Percentiles rank a stretch among this genome's conserved stretches.
phyloP scores from a whole-genome alignment of 1,140 invertebrate species.

The Stenopsyche tienmushanensis region DNA sequence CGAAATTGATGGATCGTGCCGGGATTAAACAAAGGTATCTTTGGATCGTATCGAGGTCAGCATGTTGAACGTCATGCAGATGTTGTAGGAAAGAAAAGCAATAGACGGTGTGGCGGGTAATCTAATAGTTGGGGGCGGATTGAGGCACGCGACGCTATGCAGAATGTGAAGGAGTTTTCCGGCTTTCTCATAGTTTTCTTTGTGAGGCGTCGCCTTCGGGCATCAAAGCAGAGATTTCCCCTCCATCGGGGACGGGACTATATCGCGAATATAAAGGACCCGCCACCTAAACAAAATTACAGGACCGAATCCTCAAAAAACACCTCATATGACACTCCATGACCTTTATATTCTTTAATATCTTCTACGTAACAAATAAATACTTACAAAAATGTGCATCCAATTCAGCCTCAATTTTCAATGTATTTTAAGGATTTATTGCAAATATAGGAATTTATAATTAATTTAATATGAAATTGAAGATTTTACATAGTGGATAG shows the following conservation, averaged over 20 bases:
- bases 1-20: no score
- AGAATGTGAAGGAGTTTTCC: conserved; percentile 33
- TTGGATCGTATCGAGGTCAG: no score
- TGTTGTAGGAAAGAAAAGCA: no score
- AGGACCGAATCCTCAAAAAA: not conserved
- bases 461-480: no score
- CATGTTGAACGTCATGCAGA: no score
- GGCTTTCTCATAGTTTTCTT: conserved; percentile 40
- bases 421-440: no score
- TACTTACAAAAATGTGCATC: not conserved
- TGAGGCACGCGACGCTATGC: conserved; percentile 21
- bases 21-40: no score
- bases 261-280: conserved; percentile 34
- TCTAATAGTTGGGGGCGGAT: not conserved
- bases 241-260: conserved; percentile 15
- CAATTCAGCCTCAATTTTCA: not conserved
- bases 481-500: no score
- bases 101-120: no score
- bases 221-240: conserved; percentile 29
- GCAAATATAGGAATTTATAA: no score
- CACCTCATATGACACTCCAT: not conserved
- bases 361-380: not conserved
- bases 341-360: not conserved
- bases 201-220: conserved; percentile 34
- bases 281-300: conserved; percentile 17